phyloP scores from a whole-genome alignment of 2,888 invertebrate genomes.

The Cyclophora albipunctata region DNA sequence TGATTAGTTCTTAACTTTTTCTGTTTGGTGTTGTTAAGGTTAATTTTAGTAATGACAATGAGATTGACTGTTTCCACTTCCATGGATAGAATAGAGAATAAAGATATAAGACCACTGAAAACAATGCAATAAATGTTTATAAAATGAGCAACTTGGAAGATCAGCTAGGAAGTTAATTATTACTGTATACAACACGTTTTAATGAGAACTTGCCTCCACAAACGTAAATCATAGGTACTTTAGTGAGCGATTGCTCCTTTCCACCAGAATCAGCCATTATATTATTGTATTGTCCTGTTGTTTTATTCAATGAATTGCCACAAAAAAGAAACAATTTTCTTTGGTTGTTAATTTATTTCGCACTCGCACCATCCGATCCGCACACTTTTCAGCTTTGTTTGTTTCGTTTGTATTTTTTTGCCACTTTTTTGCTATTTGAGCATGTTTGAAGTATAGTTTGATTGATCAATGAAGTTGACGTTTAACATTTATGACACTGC shows the following conservation, averaged over 20 bases:
- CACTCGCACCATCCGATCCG: not conserved
- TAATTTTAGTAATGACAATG: too few species aligned
- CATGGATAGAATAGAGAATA: not conserved
- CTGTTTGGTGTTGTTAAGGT: not conserved
- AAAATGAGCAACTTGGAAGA: too few species aligned
- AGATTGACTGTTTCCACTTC: too few species aligned
- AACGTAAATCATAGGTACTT: conserved; percentile 94
- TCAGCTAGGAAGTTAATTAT: too few species aligned
- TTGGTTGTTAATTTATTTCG: not conserved
- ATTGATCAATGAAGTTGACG: too few species aligned
- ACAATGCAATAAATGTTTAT: not conserved
- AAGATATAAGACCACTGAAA: not conserved
- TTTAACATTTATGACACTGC: too few species aligned
- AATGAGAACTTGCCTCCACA: conserved; percentile 84
- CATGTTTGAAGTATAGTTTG: too few species aligned
- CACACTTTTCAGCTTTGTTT: not conserved
- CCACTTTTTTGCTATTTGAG: too few species aligned
- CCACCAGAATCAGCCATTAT: conserved; percentile 79
- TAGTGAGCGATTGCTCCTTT: conserved; percentile 81
- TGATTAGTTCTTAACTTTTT: not conserved
- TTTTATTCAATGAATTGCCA: not conserved
- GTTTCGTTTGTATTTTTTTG: too few species aligned
- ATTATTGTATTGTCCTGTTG: not conserved
- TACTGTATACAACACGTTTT: too few species aligned
- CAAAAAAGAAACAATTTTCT: not conserved